Base-by-base conservation (phyloP, 2,797 vertebrate genomes). In the Heterohyrax brucei region DNA sequence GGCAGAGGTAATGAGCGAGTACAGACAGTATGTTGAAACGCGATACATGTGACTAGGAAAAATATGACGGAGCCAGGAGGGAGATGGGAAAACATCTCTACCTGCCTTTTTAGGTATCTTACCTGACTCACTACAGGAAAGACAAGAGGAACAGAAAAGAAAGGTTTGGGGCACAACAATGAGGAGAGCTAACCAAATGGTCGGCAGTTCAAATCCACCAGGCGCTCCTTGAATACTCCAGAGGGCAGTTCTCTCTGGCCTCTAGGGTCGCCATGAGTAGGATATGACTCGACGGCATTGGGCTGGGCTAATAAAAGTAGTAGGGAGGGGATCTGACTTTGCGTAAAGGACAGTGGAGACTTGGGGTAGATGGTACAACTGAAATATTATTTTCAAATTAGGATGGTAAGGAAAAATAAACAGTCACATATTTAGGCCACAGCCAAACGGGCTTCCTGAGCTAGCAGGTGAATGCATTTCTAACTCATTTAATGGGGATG, bases 1-100 rank as follows among this genome's bases (percentile, higher is more conserved):
- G 33, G 84, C 39, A 19, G 6, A 5, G 53, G 28, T n/a, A 64
- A 1, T 0, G 0, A 56, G 16, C 1, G 5, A 0, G 3, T 4
- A 24, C 26, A 12, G 7, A 3, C 26, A 7, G 46, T 6, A 10
- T 6, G 0, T 24, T 1, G 13, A 39, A 5, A 2, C 2, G 5
- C 5, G n/a, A 9, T 0, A 28, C 2, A 3, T n/a, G 9, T 5
- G 21, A 56, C 1, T 66, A 73, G 80, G 66, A 21, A 75, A 72
- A 75, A 8, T 1, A 0, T 0, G 59, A n/a, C 19, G 50, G 59
- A 24, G 46, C 83, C 62, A 39, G 13, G 24, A 14, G 14, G 64
- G 28, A 19, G 90, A 10, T 0, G 66, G 77, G 39, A 62, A n/a
- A 68, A 53, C 5, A 50, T 10, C 13, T 3, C 8, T 18, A 3